Percentiles rank a stretch among this genome's conserved stretches.
These are phyloP conservation scores for Brachionus angularis DNA, from an alignment of 1,140 invertebrate species.

Conservation along the genomic window DNA sequence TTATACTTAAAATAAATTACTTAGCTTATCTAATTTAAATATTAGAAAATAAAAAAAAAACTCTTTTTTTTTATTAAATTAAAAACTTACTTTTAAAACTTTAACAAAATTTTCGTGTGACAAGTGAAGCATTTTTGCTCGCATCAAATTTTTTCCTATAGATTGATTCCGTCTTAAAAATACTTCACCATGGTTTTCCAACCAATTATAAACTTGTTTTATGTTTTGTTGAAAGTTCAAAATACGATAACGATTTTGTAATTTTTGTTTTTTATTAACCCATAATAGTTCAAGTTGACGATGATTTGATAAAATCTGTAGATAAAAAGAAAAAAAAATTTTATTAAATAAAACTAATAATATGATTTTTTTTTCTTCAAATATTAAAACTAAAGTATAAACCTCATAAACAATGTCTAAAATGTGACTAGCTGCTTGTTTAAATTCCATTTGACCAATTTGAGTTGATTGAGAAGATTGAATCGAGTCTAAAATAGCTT, in stretches of 20 bases:
- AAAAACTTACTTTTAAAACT: slow-evolving; percentile 36
- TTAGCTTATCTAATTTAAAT: too few relatives aligned
- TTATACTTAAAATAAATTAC: too few relatives aligned
- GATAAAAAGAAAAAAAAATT: neutral
- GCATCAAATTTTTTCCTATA: slow-evolving; percentile 86
- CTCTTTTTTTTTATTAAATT: neutral
- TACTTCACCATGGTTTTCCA: slow-evolving; percentile 96
- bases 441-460: slow-evolving; percentile 66
- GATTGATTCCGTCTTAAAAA: slow-evolving; percentile 92
- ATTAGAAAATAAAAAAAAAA: neutral
- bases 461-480: slow-evolving; percentile 65
- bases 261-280: slow-evolving; percentile 84
- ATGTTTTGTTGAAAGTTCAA: slow-evolving; percentile 91
- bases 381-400: too few relatives aligned
- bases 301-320: slow-evolving; percentile 85
- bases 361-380: too few relatives aligned
- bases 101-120: slow-evolving; percentile 76
- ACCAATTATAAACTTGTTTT: slow-evolving; percentile 74
- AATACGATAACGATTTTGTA: slow-evolving; percentile 86
- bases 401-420: slow-evolving; percentile 63
- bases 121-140: slow-evolving; percentile 89
- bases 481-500: slow-evolving; percentile 58
- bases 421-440: slow-evolving; percentile 68
- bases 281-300: slow-evolving; percentile 83
- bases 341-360: neutral